Conservation (phyloP, 2,888 invertebrate genomes). For the Phyto melanocephala region DNA sequence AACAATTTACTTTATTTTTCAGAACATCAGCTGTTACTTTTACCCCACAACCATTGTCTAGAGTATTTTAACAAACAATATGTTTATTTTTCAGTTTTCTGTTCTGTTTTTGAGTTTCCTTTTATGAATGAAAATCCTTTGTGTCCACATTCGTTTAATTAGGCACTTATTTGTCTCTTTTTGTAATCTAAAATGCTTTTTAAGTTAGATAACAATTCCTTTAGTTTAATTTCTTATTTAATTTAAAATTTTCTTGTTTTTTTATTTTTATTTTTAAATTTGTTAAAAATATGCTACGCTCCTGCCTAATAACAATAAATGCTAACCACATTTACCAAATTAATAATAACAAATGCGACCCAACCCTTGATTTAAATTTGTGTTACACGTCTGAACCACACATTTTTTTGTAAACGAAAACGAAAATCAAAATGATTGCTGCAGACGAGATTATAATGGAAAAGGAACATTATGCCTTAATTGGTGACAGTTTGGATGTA, state of each 20-base stretch:
- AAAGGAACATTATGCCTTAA: conserved; percentile 94
- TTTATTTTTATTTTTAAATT: conserved; percentile 53
- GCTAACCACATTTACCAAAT: conserved; percentile 43
- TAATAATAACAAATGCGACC: conserved; percentile 26
- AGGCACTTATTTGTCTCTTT: too few relatives aligned
- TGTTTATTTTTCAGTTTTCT: too few relatives aligned
- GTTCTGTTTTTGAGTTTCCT: too few relatives aligned
- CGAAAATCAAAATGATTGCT: conserved; percentile 5
- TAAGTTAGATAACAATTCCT: background rate
- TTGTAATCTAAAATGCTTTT: background rate
- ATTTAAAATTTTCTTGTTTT: conserved; percentile 29
- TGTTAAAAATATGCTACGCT: conserved; percentile 32
- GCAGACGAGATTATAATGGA: conserved; percentile 90
- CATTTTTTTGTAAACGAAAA: conserved; percentile 36
- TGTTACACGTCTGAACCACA: conserved; percentile 49
- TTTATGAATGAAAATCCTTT: background rate
- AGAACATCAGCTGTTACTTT: too few relatives aligned
- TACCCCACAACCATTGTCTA: too few relatives aligned
- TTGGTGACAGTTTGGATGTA: conserved; percentile 95
- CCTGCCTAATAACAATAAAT: conserved; percentile 49
- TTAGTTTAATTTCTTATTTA: conserved; percentile 1
- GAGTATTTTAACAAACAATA: too few relatives aligned
- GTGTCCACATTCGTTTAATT: too few relatives aligned
- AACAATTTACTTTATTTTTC: too few relatives aligned
- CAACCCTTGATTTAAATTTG: conserved; percentile 59